These are phyloP conservation scores for Ceratosolen solmsi DNA, from an alignment of 1,140 invertebrate genomes.

Conservation along the genomic window DNA sequence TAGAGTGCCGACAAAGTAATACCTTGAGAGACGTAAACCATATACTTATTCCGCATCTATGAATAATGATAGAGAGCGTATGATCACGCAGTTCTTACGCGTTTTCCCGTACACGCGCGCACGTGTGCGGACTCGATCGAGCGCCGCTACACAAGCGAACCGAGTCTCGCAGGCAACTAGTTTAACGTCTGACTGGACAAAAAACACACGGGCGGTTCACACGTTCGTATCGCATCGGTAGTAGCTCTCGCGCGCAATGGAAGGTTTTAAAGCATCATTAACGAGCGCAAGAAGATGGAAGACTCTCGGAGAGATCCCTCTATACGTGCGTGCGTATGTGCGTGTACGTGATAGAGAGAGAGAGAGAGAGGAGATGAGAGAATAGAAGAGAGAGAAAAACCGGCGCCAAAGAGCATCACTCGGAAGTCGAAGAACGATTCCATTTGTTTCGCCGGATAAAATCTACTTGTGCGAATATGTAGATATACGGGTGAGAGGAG, in stretches of 20 bases:
- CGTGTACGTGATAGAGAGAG: no score
- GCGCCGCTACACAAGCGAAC: neutral
- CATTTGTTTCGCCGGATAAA: conserved; percentile 51
- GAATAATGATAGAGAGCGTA: no score
- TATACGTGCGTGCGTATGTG: no score
- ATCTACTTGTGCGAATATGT: conserved; percentile 8
- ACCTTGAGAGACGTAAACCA: no score
- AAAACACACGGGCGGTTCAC: neutral
- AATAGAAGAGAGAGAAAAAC: neutral
- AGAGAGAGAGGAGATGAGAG: no score
- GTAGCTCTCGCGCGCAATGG: neutral
- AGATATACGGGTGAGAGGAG: neutral
- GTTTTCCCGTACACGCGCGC: no score
- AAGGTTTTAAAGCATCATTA: conserved; percentile 27
- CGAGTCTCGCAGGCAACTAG: conserved; percentile 11
- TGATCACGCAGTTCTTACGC: no score
- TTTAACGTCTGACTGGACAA: conserved; percentile 21
- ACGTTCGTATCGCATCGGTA: neutral
- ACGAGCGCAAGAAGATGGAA: conserved; percentile 50
- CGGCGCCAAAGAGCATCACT: conserved; percentile 4
- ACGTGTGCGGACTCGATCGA: neutral
- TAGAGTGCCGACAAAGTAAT: no score
- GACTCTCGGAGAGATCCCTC: neutral
- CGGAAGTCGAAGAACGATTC: conserved; percentile 51
- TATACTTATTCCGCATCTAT: no score